A percentile compares a stretch with the other conserved stretches of the same genome.
Evolutionary conservation across 2,113 vertebrate genomes (phyloP).

Genomic region (Ammodytes marinus): DNA sequence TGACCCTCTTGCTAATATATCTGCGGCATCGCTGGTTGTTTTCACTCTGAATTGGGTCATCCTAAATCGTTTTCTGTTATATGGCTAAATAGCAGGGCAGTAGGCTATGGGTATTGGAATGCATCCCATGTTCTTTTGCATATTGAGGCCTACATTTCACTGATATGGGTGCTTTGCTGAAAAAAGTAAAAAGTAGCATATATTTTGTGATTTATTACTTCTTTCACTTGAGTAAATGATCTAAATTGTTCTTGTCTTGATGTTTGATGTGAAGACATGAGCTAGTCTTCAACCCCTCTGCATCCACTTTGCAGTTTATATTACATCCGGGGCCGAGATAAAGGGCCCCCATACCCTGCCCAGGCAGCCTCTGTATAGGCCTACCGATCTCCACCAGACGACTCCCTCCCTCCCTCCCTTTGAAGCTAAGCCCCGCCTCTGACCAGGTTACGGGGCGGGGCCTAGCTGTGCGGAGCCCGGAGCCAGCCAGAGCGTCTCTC

Average conservation of each 20-base stretch:
- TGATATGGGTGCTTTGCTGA: no score
- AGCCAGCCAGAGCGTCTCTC: slow-evolving; percentile 58
- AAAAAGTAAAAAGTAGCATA: no score
- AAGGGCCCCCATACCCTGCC: neutral
- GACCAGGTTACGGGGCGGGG: slow-evolving; percentile 66
- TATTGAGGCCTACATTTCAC: neutral
- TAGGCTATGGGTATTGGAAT: no score
- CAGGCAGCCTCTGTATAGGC: slow-evolving; percentile 59
- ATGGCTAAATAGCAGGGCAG: no score
- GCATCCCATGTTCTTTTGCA: no score
- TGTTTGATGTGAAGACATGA: neutral
- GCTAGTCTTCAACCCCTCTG: neutral
- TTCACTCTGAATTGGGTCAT: no score
- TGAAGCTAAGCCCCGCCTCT: slow-evolving; percentile 71
- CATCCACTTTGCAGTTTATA: slow-evolving; percentile 10
- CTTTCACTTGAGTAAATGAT: neutral
- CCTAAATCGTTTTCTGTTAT: no score
- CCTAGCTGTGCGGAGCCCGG: slow-evolving; percentile 53
- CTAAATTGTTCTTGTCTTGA: neutral
- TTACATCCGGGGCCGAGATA: slow-evolving; percentile 22
- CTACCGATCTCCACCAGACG: slow-evolving; percentile 58
- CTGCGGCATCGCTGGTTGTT: no score
- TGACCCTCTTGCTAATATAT: no score
- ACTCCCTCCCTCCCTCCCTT: slow-evolving; percentile 11
- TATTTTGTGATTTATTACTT: no score